Evolutionary conservation across 1,140 invertebrate genomes (phyloP).

Genomic region (Lucilia sericata): DNA sequence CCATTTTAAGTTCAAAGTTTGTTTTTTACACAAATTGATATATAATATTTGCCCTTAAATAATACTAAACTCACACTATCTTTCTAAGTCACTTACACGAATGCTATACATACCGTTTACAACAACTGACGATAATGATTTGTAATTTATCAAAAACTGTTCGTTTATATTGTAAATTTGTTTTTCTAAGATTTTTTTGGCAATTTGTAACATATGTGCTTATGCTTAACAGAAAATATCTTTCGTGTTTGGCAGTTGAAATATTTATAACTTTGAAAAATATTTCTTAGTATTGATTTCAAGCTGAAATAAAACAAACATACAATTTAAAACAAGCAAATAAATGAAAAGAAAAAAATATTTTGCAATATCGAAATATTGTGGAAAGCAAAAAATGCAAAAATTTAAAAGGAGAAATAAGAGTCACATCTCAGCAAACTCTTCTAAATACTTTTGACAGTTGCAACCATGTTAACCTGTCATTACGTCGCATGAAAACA

Average conservation of each 20-base stretch:
- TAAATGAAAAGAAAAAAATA: background rate
- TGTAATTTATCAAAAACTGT: constrained; percentile 2
- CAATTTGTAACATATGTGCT: constrained; percentile 21
- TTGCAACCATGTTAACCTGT: constrained; percentile 26
- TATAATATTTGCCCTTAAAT: background rate
- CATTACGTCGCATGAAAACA: background rate
- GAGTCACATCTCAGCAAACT: background rate
- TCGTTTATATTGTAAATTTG: background rate
- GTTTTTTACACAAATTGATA: too few relatives aligned
- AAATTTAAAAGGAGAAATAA: background rate
- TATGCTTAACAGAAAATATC: background rate
- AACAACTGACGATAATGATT: constrained; percentile 16
- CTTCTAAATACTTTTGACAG: background rate
- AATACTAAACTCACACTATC: background rate
- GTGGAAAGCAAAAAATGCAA: background rate
- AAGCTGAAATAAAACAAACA: background rate
- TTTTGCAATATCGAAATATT: background rate
- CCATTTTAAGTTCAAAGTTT: too few relatives aligned
- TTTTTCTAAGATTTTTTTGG: background rate
- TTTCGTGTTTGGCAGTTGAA: background rate
- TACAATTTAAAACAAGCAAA: background rate
- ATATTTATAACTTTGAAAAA: constrained; percentile 21
- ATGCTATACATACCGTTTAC: background rate
- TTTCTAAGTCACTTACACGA: background rate
- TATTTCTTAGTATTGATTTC: background rate